A percentile compares a stretch with the other conserved stretches of the same genome.
These are phyloP conservation scores for Platichthys stellatus DNA, from an alignment of 2,113 vertebrate species.

Conservation along the genomic window DNA sequence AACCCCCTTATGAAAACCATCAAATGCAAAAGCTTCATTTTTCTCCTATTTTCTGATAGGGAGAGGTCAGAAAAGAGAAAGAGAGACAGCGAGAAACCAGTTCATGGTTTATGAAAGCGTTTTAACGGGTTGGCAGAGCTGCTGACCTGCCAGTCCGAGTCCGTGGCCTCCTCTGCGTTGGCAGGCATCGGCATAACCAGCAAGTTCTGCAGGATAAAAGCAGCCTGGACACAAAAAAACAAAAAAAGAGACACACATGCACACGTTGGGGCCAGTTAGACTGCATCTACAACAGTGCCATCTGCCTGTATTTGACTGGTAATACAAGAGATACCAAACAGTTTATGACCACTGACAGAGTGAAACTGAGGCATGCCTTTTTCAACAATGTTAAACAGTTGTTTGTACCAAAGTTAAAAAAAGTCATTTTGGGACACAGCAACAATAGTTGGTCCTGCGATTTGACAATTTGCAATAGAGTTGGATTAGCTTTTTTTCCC, in stretches of 20 bases:
- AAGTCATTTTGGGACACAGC: too few species aligned
- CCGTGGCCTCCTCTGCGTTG: constrained; percentile 83
- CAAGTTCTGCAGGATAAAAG: constrained; percentile 96
- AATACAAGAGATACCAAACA: constrained; percentile 57
- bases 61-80: constrained; percentile 16
- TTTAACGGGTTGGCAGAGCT: constrained; percentile 64
- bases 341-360: neutral
- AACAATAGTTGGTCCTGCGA: too few species aligned
- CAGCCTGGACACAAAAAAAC: constrained; percentile 86
- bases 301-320: constrained; percentile 76
- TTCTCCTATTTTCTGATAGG: neutral
- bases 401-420: too few species aligned
- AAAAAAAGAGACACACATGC: neutral
- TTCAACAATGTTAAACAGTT: too few species aligned
- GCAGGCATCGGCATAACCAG: constrained; percentile 92
- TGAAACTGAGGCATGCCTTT: too few species aligned
- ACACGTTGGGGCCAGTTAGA: constrained; percentile 43
- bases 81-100: constrained; percentile 21
- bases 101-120: constrained; percentile 67
- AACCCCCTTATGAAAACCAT: constrained; percentile 2
- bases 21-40: neutral
- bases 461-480: neutral
- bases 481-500: neutral
- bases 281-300: constrained; percentile 84
- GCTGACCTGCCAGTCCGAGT: constrained; percentile 92